phyloP scores from a whole-genome alignment of 2,113 vertebrate species.

The Nibea albiflora region DNA sequence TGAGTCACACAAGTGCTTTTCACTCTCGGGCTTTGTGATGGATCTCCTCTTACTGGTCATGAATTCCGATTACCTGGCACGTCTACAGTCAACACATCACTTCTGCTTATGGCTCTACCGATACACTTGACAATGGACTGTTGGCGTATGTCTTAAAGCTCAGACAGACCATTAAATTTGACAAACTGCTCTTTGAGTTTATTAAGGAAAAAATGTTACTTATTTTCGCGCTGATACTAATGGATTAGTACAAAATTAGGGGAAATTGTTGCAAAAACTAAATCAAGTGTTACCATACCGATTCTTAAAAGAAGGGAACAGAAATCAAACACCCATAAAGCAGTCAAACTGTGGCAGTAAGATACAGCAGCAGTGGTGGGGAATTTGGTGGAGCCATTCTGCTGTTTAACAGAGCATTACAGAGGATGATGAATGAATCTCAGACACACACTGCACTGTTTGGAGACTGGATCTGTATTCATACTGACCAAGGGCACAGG shows the following conservation, averaged over 20 bases:
- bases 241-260: not conserved
- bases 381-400: not conserved
- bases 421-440: constrained; percentile 1
- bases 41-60: constrained; percentile 7
- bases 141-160: constrained; percentile 10
- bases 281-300: not conserved
- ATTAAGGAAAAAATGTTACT: constrained; percentile 1
- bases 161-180: constrained; percentile 10
- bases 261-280: not conserved
- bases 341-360: constrained; percentile 9
- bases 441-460: constrained; percentile 3
- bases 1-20: constrained; percentile 29
- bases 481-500: not conserved
- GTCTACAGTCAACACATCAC: constrained; percentile 14
- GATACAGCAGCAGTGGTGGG: not conserved
- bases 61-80: constrained; percentile 44
- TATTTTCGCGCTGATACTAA: not conserved
- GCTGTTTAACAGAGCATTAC: constrained; percentile 5
- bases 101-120: constrained; percentile 11
- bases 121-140: constrained; percentile 17
- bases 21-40: constrained; percentile 17
- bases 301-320: not conserved
- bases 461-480: constrained; percentile 5
- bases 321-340: not conserved
- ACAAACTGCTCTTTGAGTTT: constrained; percentile 32